Base-by-base conservation (phyloP, 2,797 vertebrate species). In the Myotis pilosus region DNA sequence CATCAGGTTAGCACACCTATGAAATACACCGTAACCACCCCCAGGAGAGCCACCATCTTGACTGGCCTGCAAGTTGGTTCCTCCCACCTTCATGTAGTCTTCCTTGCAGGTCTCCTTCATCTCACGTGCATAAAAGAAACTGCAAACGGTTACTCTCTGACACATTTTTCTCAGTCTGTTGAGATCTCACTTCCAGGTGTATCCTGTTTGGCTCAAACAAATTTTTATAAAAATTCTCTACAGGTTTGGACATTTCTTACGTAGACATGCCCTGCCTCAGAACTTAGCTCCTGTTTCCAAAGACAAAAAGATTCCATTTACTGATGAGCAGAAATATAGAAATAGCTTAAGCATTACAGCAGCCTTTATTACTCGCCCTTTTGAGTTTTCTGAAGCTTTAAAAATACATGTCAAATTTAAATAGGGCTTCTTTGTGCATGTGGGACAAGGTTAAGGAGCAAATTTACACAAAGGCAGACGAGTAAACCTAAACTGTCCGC, bases 341-440 rank as follows among this genome's bases (percentile, higher is more conserved):
- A 64, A 64, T 17, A 64, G 62, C 30, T 12, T 76, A 62, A 94
- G 41, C 30, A 44, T 91, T 68, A 23, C 5, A 79, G n/a, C 25
- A 64, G 30, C 76, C 55, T 79, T 68, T 78, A 44, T 25, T 53
- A 85, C 68, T 55, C 49, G 41, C 7, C 69, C 28, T 75, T 75
- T 86, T 49, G 74, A 78, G 19, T 92, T 76, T 79, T 80, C 57
- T 88, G n/a, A 88, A 55, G 66, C 78, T 92, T 92, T 71, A 53
- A 60, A 87, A 89, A 25, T 36, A 41, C 4, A 47, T 62, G 15
- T 68, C 36, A 49, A 30, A 44, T 76, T 78, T 91, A 85, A 66
- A 36, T 33, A 69, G 44, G 30, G 15, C 1, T 2, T 36, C 20
- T 25, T 33, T 5, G 20, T 36, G 12, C 12, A 3, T 55, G 49